Percentiles rank a stretch among this genome's conserved stretches.
These are phyloP conservation scores for Vanessa tameamea DNA, from an alignment of 1,140 invertebrate species.

Conservation along the genomic window DNA sequence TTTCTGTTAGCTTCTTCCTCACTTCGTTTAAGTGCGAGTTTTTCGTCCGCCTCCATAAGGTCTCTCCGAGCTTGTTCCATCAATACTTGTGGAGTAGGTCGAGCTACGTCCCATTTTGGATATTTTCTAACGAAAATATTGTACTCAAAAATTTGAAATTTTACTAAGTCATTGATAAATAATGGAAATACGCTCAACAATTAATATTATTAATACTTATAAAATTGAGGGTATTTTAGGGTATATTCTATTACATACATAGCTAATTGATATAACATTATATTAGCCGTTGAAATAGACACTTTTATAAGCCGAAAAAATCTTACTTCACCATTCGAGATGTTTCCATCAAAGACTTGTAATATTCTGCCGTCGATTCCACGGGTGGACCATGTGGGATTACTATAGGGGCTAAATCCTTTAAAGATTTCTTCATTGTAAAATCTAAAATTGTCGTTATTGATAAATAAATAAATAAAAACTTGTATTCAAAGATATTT, in stretches of 20 bases:
- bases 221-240: too few species aligned
- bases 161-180: too few species aligned
- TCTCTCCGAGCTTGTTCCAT: conserved; percentile 78
- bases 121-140: conserved; percentile 71
- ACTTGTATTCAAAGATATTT: neutral
- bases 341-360: conserved; percentile 74
- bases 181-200: too few species aligned
- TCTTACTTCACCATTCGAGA: conserved; percentile 70
- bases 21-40: conserved; percentile 67
- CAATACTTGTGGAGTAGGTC: conserved; percentile 78
- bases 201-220: too few species aligned
- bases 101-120: conserved; percentile 82
- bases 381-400: conserved; percentile 77
- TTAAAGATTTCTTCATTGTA: conserved; percentile 63
- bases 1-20: conserved; percentile 66
- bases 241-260: too few species aligned
- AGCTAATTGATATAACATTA: too few species aligned
- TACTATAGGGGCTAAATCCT: conserved; percentile 75
- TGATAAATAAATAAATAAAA: neutral
- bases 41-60: conserved; percentile 73
- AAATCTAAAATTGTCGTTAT: neutral
- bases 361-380: conserved; percentile 72
- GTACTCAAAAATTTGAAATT: too few species aligned
- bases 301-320: neutral
- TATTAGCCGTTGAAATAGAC: neutral